phyloP scores from a whole-genome alignment of 2,113 vertebrate species.

The Sorex fumeus region DNA sequence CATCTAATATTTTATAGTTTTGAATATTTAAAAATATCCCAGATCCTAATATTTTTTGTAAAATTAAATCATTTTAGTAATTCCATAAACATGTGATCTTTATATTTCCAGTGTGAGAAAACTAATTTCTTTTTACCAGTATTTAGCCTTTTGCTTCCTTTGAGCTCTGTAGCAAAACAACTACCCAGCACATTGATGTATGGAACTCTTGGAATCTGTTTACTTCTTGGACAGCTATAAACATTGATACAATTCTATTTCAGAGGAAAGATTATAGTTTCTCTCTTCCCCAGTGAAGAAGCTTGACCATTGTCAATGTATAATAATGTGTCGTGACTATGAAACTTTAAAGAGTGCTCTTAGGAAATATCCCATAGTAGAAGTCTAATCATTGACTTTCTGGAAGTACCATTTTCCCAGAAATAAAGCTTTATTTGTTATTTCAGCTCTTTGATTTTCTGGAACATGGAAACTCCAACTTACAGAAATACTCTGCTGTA shows the following conservation, averaged over 20 bases:
- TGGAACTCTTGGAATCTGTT: constrained; percentile 64
- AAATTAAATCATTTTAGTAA: constrained; percentile 43
- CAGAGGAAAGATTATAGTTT: background rate
- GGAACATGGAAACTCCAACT: constrained; percentile 63
- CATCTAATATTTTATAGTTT: background rate
- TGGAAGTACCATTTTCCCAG: background rate
- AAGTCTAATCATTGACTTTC: constrained; percentile 48
- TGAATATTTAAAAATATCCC: background rate
- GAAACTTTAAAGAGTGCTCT: constrained; percentile 9
- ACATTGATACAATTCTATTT: constrained; percentile 9
- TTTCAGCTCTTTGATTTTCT: constrained; percentile 70
- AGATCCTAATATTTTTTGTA: background rate
- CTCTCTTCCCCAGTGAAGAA: constrained; percentile 13
- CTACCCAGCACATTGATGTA: background rate
- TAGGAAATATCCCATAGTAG: constrained; percentile 12
- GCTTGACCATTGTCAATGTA: constrained; percentile 9
- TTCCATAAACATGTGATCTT: constrained; percentile 72
- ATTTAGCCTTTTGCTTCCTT: constrained; percentile 69
- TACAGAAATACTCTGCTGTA: constrained; percentile 43
- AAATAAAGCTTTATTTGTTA: background rate
- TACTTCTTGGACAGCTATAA: constrained; percentile 53
- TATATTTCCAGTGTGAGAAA: constrained; percentile 73
- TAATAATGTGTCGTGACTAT: background rate
- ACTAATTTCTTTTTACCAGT: constrained; percentile 72
- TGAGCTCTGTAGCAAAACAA: constrained; percentile 65